Evolutionary conservation across 2,113 vertebrate species (phyloP), one percentile per base, ranked within the genome.

Genomic region (Cyprinodon tularosa): DNA sequence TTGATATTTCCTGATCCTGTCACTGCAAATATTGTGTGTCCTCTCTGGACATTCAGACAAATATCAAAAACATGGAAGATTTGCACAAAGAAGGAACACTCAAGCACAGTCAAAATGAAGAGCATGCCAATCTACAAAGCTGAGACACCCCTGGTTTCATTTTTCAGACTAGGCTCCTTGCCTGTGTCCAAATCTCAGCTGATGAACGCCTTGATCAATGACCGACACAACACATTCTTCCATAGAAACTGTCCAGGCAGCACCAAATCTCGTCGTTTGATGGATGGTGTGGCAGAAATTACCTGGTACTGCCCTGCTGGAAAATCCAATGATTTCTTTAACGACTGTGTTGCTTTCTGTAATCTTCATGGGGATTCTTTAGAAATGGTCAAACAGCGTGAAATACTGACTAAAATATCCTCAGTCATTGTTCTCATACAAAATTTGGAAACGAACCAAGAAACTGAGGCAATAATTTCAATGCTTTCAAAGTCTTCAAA

Each of bases 111-210:
- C 75, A 57, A 17, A 69, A 81, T 78, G 61, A 93, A 82, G 63
- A 80, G 47, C 59, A 44, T 94, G 29, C 81, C 88, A 2, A 85
- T 96, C 29, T 90, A 44, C 59, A 89, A 89, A 75, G 86, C 88
- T 22, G 22, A 90, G 40, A 91, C 53, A 1, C 92, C 90, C 36
- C 72, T 95, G 12, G 84, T 96, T 45, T 93, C 89, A 73, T 94
- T 95, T 81, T 76, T 94, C 53, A 88, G 94, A 39, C 65, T 96
- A 42, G 94, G 94, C 69, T 91, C 93, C 38, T 70, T 76, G 20
- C 92, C 88, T 29, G 71, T 78, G 66, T 96, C 94, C 66, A 96
- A 96, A 84, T 96, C 95, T 68, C 88, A 93, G 84, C 75, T 96
- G 72, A 86, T 96, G 53, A 96, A 93, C 45, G 67, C 86, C 45